Evolutionary conservation across 2,888 invertebrate species (phyloP), one percentile per base, ranked within the genome.

Genomic region (Drosophila aldrichi): DNA sequence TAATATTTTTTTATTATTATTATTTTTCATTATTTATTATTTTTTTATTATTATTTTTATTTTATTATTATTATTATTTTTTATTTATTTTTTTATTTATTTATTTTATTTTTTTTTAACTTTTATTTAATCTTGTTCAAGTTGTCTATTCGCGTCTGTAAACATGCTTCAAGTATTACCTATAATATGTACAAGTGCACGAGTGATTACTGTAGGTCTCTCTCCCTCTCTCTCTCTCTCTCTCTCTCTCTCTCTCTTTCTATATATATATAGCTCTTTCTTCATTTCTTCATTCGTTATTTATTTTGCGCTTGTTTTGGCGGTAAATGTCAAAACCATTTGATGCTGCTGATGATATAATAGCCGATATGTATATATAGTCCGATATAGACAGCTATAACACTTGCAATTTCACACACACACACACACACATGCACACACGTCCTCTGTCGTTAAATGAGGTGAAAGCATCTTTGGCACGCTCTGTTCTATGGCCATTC

Each of bases 381-480:
- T 29, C 32, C 20, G 68, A 52, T 49, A 20, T 40, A 41, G n/a
- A 60, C 73, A 40, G 51, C 60, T 63, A 43, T 38, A 52, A 38
- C 18, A 51, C 51, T 59, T 59, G 55, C 62, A 58, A 29, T 58
- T 55, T 48, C 25, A 18, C 57, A 41, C 58, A 51, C 4, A 40
- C 18, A 46, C 29, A 36, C 46, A 43, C 20, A 43, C 12, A 18
- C 2, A 16, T 22, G 38, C 12, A 64, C 59, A 40, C 4, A 40
- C 18, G 43, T 25, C 14, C 55, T 36, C 7, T 10, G 18, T 10
- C 85, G 69, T 64, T 51, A 67, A 82, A 82, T 85, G 73, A 82
- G 85, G 82, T 82, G 85, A 82, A 82, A 85, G 82, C 82, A 75
- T 82, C 77, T 32, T n/a, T 34, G 44, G 38, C 66, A 34, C 34